phyloP scores from a whole-genome alignment of 2,797 vertebrate genomes.

The Alfaro cultratus region DNA sequence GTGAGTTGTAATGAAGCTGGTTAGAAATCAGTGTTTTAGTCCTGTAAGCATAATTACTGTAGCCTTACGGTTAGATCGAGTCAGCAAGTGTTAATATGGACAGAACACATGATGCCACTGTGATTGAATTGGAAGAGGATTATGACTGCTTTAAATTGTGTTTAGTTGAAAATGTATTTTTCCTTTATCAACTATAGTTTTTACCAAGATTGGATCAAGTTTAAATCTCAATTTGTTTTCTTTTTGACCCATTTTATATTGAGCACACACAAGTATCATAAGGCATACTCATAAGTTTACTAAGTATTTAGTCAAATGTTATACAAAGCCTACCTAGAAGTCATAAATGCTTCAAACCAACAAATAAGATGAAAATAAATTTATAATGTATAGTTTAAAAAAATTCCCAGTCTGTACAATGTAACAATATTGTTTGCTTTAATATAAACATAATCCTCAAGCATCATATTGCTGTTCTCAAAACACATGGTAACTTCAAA shows the following conservation, averaged over 20 bases:
- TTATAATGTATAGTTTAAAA: neutral
- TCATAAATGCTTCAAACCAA: neutral
- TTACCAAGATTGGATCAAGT: neutral
- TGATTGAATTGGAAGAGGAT: neutral
- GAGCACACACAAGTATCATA: neutral
- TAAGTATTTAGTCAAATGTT: neutral
- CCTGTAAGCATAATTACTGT: neutral
- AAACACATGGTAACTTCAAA: neutral
- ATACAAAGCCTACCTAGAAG: neutral
- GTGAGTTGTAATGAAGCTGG: neutral
- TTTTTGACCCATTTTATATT: neutral
- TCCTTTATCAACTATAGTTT: neutral
- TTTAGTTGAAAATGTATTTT: neutral
- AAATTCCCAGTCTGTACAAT: neutral
- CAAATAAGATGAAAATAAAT: neutral
- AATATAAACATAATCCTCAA: neutral
- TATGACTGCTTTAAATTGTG: neutral
- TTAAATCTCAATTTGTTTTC: neutral
- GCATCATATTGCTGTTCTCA: neutral
- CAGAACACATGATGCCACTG: neutral
- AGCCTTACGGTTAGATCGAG: neutral
- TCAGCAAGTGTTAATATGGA: neutral
- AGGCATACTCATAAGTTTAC: neutral
- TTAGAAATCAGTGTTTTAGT: neutral
- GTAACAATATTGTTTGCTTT: neutral